Evolutionary conservation across 2,113 vertebrate species (phyloP), one percentile per base, ranked within the genome.

Genomic region (Engraulis encrasicolus): DNA sequence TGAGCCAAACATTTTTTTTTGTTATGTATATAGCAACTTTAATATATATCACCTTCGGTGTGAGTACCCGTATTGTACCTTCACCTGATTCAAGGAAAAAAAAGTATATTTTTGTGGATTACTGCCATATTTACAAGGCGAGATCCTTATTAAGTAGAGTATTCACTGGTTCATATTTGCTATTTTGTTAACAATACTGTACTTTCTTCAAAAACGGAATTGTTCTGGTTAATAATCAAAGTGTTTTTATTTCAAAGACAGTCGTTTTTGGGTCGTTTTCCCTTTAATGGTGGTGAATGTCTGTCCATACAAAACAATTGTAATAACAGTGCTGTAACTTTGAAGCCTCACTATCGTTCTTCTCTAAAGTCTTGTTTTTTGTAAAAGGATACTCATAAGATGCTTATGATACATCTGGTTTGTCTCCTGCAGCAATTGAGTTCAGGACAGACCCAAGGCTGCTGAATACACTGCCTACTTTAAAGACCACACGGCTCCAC

Each of bases 91-190:
- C 89, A 89, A 95, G 91, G 80, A 87, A 86, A 94, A n/a, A 96
- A 97, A 98, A 95, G 94, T 98, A 95, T 98, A 97, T 99, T 99
- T 99, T 97, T 98, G 96, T 98, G 97, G 97, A 97, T 97, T 97
- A 96, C 95, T 95, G 94, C 97, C 97, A 93, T 95, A 95, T 97
- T 98, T 96, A 97, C 94, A 95, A 93, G 96, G 96, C 95, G 92
- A 98, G 94, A 95, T 98, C 96, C 96, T 96, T 95, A 96, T 95
- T 96, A 95, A 96, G 95, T 96, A 96, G 95, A 97, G 94, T 95
- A 96, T 95, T 97, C 96, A 96, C 96, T 97, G 96, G 97, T 97
- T 96, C 94, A 96, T 97, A 97, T 96, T 97, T 97, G 95, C 95
- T 96, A 96, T 97, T 97, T 96, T 96, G 95, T 98, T 97, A 94